Base-by-base conservation (phyloP, 2,888 invertebrate genomes). In the Drosophila nr. perissopoda region DNA sequence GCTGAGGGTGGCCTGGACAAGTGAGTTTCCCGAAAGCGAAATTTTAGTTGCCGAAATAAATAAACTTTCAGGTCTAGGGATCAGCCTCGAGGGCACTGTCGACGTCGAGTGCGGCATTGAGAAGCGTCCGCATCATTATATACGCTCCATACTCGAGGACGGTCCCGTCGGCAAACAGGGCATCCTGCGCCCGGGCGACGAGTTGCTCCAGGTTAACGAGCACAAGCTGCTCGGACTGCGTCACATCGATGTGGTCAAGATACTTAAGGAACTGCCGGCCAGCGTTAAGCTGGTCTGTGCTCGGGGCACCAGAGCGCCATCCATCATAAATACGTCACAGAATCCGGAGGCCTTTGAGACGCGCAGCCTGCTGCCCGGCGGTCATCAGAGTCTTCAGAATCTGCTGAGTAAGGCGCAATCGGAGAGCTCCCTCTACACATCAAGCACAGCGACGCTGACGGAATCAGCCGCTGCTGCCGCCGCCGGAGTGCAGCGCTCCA, bases 31-130 rank as follows among this genome's bases (percentile, higher is more conserved):
- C 61, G 96, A 97, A 72, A 96, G 96, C 88, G 96, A 98, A 92
- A 97, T 99, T 91, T 95, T 98, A 92, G 96, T 99, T 80, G 98
- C 98, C 69, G 98, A 99, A 94, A 94, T 99, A 82, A 96, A 96
- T 89, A 99, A 99, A 94, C 96, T 98, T 89, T 96, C 96, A 90
- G 99, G 98, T 60, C 95, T 99, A 77, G 99, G 99, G 7, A 99
- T 99, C 89, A 99, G 98, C 92, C 94, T 99, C 77, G 99, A 99
- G 94, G 99, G 99, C 38, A 99, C 99, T 0, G 99, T 99, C 18
- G 99, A 99, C 92, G 99, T 99, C 31, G 99, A 99, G 94, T 97
- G 97, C 85, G 99, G 99, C 4, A 95, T 97, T 83, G 99, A 99
- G 94, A 96, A 99, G 48, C 95, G 99, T 83, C 99, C 99, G n/a